Percentiles rank a stretch among this genome's conserved stretches.
Evolutionary conservation across 2,113 vertebrate genomes (phyloP).

Genomic region (Poicephalus gulielmi): DNA sequence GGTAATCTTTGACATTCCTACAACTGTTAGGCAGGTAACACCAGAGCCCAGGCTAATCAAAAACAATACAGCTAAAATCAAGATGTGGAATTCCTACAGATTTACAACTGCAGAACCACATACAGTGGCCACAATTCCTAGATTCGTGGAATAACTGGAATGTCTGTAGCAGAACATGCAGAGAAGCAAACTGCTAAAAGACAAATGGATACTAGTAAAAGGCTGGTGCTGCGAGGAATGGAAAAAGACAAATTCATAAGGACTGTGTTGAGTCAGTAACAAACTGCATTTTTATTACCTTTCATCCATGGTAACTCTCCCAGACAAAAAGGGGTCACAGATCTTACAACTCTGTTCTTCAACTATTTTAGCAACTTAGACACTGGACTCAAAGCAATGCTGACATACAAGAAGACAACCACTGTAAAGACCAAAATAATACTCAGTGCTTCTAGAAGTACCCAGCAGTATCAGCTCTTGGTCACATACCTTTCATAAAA

Average conservation of each 20-base stretch:
- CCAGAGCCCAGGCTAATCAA: too few species aligned
- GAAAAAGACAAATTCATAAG: rapidly evolving
- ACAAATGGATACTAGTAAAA: background rate
- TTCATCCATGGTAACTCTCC: background rate
- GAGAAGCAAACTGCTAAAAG: background rate
- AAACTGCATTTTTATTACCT: background rate
- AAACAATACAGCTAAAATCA: background rate
- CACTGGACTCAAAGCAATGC: background rate
- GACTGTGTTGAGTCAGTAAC: background rate
- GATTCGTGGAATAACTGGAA: background rate
- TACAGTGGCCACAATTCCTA: background rate
- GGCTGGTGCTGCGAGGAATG: background rate
- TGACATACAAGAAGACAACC: background rate
- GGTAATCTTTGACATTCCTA: background rate
- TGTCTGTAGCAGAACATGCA: rapidly evolving
- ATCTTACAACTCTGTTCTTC: background rate
- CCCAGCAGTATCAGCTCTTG: background rate
- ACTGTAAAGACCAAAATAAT: background rate
- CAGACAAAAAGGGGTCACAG: background rate
- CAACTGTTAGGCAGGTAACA: background rate
- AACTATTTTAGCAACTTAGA: background rate
- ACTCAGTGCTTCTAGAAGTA: background rate
- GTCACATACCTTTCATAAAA: background rate
- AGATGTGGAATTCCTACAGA: background rate
- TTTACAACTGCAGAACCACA: background rate